phyloP scores from a whole-genome alignment of 2,888 invertebrate genomes.

The Eristalis arbustorum region DNA sequence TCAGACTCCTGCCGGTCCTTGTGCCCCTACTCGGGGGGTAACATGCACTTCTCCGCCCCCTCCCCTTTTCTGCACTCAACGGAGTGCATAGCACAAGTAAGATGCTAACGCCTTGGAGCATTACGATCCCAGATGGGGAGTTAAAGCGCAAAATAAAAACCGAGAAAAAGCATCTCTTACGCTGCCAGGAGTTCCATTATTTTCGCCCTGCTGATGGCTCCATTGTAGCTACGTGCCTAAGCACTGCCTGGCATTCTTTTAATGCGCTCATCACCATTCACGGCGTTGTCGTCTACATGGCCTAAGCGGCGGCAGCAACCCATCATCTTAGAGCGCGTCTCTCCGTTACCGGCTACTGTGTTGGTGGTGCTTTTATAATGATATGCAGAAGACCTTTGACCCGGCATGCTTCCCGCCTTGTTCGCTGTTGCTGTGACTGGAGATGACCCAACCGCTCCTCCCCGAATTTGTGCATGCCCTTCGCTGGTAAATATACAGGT shows the following conservation, averaged over 20 bases:
- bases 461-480: conserved; percentile 53
- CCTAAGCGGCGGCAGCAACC: not conserved
- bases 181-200: conserved; percentile 33
- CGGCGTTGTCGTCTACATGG: conserved; percentile 24
- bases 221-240: conserved; percentile 69
- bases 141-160: conserved; percentile 43
- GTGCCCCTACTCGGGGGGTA: not conserved
- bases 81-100: conserved; percentile 62
- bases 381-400: conserved; percentile 67
- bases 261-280: conserved; percentile 69
- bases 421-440: not conserved
- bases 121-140: conserved; percentile 53
- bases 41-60: not conserved
- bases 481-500: conserved; percentile 45
- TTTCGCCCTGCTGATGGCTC: conserved; percentile 36
- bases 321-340: not conserved
- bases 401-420: conserved; percentile 40
- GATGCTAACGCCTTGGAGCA: conserved; percentile 61
- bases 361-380: conserved; percentile 42
- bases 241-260: conserved; percentile 58
- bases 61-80: conserved; percentile 44
- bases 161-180: conserved; percentile 36
- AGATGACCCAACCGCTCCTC: conserved; percentile 2
- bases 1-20: conserved; percentile 35
- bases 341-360: not conserved